Conservation (phyloP, 2,888 invertebrate genomes). For the Dexiosoma caninum region DNA sequence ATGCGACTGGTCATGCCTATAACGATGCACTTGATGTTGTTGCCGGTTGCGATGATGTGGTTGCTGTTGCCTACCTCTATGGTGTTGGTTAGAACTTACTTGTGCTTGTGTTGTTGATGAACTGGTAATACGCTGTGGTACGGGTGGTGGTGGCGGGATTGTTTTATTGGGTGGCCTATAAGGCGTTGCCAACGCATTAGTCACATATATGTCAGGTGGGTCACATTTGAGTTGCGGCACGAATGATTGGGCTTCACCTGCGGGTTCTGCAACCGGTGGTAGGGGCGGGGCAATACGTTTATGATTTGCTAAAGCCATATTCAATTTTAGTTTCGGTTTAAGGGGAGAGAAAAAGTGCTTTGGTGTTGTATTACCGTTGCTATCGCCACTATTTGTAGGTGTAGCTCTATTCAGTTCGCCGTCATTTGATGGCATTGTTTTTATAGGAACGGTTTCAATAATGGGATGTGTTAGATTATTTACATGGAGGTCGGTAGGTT, state of each 20-base stretch:
- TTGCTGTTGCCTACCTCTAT: conserved; percentile 60
- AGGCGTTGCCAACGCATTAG: conserved; percentile 74
- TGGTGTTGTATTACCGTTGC: conserved; percentile 64
- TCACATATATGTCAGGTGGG: conserved; percentile 76
- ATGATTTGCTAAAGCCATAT: conserved; percentile 73
- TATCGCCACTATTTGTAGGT: conserved; percentile 11
- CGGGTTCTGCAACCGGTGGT: conserved; percentile 44
- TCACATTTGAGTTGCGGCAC: conserved; percentile 66
- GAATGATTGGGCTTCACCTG: background rate
- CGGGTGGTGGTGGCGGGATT: conserved; percentile 58
- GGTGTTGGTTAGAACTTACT: conserved; percentile 56
- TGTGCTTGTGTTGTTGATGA: conserved; percentile 58
- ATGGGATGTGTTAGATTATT: conserved; percentile 24
- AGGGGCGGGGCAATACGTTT: conserved; percentile 62
- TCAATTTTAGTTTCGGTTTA: conserved; percentile 74
- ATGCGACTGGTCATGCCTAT: conserved; percentile 62
- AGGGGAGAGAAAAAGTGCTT: conserved; percentile 79
- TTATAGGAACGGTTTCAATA: conserved; percentile 72
- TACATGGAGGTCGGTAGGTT: conserved; percentile 41
- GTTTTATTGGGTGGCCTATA: conserved; percentile 68
- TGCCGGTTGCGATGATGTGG: conserved; percentile 38
- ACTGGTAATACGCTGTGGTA: conserved; percentile 65
- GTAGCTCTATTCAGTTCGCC: background rate
- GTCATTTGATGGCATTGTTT: conserved; percentile 68
- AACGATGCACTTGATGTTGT: conserved; percentile 60